phyloP scores from a whole-genome alignment of 2,888 invertebrate species.

The Tenthredo mesomela region DNA sequence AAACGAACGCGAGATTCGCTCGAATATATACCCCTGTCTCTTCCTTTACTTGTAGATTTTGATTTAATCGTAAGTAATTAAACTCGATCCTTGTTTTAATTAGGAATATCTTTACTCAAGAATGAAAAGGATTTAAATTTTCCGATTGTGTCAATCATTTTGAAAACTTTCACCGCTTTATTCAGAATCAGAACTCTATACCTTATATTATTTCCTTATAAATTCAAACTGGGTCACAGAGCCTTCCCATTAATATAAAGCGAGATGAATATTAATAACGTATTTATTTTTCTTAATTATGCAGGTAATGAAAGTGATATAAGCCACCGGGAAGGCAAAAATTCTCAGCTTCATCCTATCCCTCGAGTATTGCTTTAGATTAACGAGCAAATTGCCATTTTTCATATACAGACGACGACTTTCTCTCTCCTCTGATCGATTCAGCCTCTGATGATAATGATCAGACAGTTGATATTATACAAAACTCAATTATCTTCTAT shows the following conservation, averaged over 20 bases:
- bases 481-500: background rate
- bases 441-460: too few species aligned
- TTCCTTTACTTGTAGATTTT: background rate
- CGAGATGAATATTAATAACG: constrained; percentile 23
- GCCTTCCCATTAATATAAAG: background rate
- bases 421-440: too few species aligned
- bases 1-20: background rate
- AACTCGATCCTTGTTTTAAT: constrained; percentile 10
- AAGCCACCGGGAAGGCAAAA: background rate
- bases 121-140: background rate
- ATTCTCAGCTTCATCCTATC: background rate
- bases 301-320: background rate
- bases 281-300: constrained; percentile 34
- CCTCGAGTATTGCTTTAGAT: background rate
- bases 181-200: background rate
- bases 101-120: background rate
- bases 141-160: background rate
- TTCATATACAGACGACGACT: background rate
- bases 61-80: constrained; percentile 9
- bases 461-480: background rate
- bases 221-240: background rate
- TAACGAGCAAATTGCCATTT: background rate
- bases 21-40: constrained; percentile 4
- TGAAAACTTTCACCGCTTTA: background rate
- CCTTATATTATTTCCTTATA: background rate